phyloP scores from a whole-genome alignment of 1,140 invertebrate genomes.

The Drosophila ohnishii region DNA sequence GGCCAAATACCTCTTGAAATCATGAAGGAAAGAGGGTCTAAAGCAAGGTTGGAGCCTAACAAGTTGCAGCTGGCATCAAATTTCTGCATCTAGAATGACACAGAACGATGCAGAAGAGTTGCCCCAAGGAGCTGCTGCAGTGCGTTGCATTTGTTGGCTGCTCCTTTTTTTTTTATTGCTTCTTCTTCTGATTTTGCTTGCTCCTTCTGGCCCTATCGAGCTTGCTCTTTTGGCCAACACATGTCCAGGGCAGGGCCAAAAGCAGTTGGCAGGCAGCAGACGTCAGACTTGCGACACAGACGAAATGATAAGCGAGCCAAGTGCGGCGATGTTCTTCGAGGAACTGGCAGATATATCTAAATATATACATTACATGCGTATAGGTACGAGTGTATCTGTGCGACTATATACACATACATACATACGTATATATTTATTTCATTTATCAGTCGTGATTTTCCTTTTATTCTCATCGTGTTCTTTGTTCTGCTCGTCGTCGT shows the following conservation, averaged over 20 bases:
- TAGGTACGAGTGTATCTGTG: constrained; percentile 14
- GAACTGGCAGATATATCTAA: constrained; percentile 43
- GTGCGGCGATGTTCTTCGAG: constrained; percentile 46
- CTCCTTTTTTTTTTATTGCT: neutral
- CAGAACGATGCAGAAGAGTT: constrained; percentile 15
- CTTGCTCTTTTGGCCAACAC: constrained; percentile 44
- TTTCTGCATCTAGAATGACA: constrained; percentile 65
- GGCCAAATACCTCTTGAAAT: neutral
- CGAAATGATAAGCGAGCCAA: constrained; percentile 72
- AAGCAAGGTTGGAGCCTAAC: constrained; percentile 37
- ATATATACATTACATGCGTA: constrained; percentile 40
- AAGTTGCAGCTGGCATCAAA: constrained; percentile 66
- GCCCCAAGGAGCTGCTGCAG: constrained; percentile 18
- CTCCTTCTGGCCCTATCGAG: neutral
- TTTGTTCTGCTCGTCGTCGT: constrained; percentile 55
- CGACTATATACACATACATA: neutral
- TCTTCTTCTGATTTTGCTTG: constrained; percentile 1
- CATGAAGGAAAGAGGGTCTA: neutral
- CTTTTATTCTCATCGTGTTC: constrained; percentile 54
- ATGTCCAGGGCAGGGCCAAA: constrained; percentile 39
- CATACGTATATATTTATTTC: constrained; percentile 42
- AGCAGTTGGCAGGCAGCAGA: constrained; percentile 51
- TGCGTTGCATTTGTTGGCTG: constrained; percentile 27
- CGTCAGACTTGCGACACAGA: constrained; percentile 49
- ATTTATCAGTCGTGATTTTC: constrained; percentile 75